Percentiles rank a stretch among this genome's conserved stretches.
Conservation (phyloP, 2,113 vertebrate species). For the Sinocyclocheilus anophthalmus region DNA sequence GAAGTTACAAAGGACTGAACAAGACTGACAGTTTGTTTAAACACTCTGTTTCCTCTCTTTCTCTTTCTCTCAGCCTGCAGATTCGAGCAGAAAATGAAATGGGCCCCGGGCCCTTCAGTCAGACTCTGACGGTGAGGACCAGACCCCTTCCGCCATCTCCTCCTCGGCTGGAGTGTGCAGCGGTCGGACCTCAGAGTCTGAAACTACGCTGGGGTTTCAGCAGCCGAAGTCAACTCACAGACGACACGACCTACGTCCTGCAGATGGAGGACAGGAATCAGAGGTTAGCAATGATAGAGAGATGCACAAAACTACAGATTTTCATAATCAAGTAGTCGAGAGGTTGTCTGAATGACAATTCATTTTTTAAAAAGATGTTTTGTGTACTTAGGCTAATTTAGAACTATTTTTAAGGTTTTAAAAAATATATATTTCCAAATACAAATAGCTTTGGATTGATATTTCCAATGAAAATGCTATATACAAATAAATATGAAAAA, state of each 20-base stretch:
- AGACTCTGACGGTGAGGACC: conserved; percentile 84
- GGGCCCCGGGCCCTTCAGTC: conserved; percentile 87
- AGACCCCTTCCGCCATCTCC: conserved; percentile 89
- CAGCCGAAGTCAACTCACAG: conserved; percentile 72
- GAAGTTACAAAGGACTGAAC: background rate
- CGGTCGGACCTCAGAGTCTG: conserved; percentile 93
- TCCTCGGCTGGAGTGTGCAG: conserved; percentile 91
- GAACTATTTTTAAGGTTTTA: too few species aligned
- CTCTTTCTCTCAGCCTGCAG: conserved; percentile 76
- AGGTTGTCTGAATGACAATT: background rate
- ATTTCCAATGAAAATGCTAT: background rate
- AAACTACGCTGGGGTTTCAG: conserved; percentile 97
- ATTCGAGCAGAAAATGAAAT: conserved; percentile 93
- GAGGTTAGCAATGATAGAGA: conserved; percentile 75
- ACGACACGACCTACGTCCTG: conserved; percentile 87
- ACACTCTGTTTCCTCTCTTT: background rate
- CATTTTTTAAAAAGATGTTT: background rate
- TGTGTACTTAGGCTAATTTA: background rate
- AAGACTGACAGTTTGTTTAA: background rate
- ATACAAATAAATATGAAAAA: background rate
- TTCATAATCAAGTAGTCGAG: background rate
- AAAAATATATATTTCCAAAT: background rate
- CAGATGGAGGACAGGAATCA: conserved; percentile 95
- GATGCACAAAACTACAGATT: background rate
- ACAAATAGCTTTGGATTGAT: background rate